A percentile compares a stretch with the other conserved stretches of the same genome.
phyloP scores from a whole-genome alignment of 2,113 vertebrate genomes.

The Oceanodroma tethys region DNA sequence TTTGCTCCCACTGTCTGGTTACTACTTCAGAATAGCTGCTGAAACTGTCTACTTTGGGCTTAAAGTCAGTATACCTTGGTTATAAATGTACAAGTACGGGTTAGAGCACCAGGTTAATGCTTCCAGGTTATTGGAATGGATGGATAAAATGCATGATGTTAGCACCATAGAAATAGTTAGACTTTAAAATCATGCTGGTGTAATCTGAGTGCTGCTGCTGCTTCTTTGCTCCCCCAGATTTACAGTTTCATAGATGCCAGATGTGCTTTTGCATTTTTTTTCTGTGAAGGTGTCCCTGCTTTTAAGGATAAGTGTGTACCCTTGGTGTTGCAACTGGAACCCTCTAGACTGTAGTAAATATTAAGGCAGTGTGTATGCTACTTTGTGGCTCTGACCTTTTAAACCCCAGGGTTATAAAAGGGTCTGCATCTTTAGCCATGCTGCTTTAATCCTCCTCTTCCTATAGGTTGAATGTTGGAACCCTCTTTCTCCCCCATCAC shows the following conservation, averaged over 20 bases:
- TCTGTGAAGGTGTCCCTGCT: not conserved
- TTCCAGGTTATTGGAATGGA: not conserved
- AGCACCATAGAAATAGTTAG: not conserved
- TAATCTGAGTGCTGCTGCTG: not conserved
- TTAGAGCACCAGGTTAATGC: not conserved
- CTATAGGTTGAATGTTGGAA: not conserved
- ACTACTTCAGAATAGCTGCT: not conserved
- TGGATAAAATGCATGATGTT: not conserved
- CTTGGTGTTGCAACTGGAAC: constrained; percentile 59
- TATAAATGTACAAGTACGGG: not conserved
- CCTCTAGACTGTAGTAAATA: constrained; percentile 12
- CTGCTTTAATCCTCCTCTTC: not conserved
- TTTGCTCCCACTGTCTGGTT: not conserved
- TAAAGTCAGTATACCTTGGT: not conserved
- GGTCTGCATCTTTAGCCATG: not conserved
- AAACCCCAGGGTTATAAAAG: not conserved
- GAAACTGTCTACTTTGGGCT: not conserved
- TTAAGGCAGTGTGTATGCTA: not conserved
- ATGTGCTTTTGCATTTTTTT: not conserved
- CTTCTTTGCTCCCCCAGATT: not conserved
- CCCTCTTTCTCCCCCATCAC: not conserved
- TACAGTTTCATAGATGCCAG: not conserved
- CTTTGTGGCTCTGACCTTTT: not conserved
- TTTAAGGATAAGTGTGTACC: not conserved
- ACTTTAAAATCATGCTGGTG: not conserved